Conservation (phyloP, 37 sponge, comb jelly and placozoan species). For the Mnemiopsis leidyi region DNA sequence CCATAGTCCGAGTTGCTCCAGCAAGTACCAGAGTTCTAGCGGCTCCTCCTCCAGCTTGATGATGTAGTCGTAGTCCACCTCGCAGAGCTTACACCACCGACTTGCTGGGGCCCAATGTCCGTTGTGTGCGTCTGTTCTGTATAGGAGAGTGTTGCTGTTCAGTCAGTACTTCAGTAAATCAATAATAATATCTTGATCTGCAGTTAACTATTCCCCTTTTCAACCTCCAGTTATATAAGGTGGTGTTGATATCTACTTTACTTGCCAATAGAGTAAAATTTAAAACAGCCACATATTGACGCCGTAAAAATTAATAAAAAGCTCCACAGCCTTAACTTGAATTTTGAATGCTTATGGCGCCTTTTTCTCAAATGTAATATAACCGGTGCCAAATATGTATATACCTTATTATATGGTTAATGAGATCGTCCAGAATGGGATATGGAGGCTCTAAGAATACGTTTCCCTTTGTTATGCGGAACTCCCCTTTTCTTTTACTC, state of each 20-base stretch:
- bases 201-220: no score
- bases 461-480: background rate
- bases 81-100: slow-evolving; percentile 17
- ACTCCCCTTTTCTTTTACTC: background rate
- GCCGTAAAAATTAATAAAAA: no score
- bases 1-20: slow-evolving; percentile 50
- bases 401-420: background rate
- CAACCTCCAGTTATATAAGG: no score
- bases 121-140: background rate
- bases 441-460: slow-evolving; percentile 18
- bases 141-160: background rate
- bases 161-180: no score
- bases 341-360: no score
- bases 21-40: slow-evolving; percentile 35
- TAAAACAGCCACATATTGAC: no score
- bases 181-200: no score
- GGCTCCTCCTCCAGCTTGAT: slow-evolving; percentile 55
- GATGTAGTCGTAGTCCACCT: background rate
- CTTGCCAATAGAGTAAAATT: no score
- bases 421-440: background rate
- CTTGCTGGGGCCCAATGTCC: slow-evolving; percentile 58
- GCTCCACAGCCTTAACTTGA: no score
- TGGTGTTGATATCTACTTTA: no score
- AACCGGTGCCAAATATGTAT: background rate
- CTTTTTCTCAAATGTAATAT: no score